Percentiles rank a stretch among this genome's conserved stretches.
These are phyloP conservation scores for Neopipo cinnamomea DNA, from an alignment of 2,113 vertebrate species.

Conservation along the genomic window DNA sequence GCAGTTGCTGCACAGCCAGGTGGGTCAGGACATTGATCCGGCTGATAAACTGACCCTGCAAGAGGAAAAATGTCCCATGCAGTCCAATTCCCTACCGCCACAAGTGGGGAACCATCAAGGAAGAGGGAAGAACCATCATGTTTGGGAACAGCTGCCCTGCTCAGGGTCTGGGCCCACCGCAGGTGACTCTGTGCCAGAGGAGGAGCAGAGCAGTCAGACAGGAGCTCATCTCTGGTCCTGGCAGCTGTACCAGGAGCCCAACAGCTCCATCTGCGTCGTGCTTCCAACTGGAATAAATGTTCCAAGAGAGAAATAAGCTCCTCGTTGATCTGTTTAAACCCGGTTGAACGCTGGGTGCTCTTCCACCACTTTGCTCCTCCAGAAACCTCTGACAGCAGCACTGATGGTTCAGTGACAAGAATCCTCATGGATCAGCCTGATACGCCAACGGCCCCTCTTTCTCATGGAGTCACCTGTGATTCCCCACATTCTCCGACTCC, in stretches of 20 bases:
- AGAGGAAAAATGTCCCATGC: not conserved
- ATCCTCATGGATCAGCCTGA: not conserved
- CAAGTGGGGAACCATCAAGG: not conserved
- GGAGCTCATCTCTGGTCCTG: not conserved
- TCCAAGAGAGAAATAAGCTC: not conserved
- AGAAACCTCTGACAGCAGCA: not conserved
- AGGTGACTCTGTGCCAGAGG: not conserved
- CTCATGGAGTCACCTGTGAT: not conserved
- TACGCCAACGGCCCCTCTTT: fast-evolving
- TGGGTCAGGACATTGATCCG: not conserved
- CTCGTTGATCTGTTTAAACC: not conserved
- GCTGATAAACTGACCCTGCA: not conserved
- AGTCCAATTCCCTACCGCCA: not conserved
- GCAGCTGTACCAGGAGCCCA: not conserved
- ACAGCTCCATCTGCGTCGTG: not conserved
- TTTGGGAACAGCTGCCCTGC: not conserved
- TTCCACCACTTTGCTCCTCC: not conserved
- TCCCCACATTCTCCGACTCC: not conserved
- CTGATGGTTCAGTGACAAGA: not conserved
- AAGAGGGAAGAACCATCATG: not conserved
- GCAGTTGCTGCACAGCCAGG: not conserved
- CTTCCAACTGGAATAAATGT: not conserved
- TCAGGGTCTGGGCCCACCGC: not conserved
- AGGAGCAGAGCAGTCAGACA: not conserved
- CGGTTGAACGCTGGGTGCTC: not conserved